phyloP scores from a whole-genome alignment of 2,888 invertebrate species.

The Agrotis clavis region DNA sequence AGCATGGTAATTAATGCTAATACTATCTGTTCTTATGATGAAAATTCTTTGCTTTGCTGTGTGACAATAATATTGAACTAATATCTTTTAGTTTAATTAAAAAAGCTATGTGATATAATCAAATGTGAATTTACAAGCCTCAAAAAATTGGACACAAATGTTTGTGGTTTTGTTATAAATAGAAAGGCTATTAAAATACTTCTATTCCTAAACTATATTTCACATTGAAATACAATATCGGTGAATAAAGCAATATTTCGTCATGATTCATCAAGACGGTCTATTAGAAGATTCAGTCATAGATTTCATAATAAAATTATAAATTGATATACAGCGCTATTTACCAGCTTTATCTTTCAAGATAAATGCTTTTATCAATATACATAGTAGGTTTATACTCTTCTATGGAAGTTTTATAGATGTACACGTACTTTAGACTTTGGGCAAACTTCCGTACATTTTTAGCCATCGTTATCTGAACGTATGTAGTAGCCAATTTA shows the following conservation, averaged over 20 bases:
- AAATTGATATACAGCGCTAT: constrained; percentile 14
- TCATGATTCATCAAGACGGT: not conserved
- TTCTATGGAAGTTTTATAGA: constrained; percentile 18
- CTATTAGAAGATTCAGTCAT: not conserved
- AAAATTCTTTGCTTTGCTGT: not conserved
- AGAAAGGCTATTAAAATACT: not conserved
- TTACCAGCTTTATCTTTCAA: constrained; percentile 2
- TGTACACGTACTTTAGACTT: not conserved
- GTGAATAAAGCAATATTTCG: not conserved
- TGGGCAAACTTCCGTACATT: constrained; percentile 14
- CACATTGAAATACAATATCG: not conserved
- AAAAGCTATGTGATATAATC: not conserved
- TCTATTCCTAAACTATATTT: not conserved
- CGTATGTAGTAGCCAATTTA: not conserved
- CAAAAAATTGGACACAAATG: not conserved
- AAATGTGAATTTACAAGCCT: not conserved
- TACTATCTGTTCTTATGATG: not conserved
- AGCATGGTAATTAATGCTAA: no score
- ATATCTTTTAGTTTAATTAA: no score
- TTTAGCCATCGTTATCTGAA: constrained; percentile 12
- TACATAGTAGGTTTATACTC: not conserved
- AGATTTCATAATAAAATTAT: constrained; percentile 3
- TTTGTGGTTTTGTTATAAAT: not conserved
- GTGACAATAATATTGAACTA: not conserved
- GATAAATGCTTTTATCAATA: constrained; percentile 5